phyloP scores from a whole-genome alignment of 2,888 invertebrate species.

The Eristalinus sepulchralis region DNA sequence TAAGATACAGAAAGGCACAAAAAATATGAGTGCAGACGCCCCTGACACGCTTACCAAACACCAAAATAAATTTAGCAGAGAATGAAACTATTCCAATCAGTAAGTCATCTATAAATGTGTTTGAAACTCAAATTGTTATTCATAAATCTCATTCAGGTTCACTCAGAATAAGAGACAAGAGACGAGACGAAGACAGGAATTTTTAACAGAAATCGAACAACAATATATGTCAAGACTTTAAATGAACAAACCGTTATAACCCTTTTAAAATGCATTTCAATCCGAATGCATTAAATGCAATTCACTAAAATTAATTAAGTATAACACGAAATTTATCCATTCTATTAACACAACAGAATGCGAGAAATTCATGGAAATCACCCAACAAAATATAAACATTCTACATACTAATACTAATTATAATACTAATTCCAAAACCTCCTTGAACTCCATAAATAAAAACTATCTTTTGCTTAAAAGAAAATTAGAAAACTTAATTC shows the following conservation, averaged over 20 bases:
- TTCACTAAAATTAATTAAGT: too few relatives aligned
- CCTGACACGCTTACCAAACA: too few relatives aligned
- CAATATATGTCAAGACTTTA: background rate
- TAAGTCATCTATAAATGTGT: background rate
- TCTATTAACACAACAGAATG: constrained; percentile 26
- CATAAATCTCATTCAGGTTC: background rate
- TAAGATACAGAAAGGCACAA: background rate
- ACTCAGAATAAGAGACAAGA: background rate
- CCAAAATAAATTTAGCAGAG: too few relatives aligned
- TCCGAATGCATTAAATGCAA: background rate
- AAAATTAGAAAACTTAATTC: constrained; percentile 13
- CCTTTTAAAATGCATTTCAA: background rate
- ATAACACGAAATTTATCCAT: too few relatives aligned
- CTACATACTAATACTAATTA: constrained; percentile 18
- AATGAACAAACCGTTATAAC: background rate
- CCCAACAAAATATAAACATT: too few relatives aligned
- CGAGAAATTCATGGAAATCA: constrained; percentile 32
- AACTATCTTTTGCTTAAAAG: background rate
- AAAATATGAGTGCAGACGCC: too few relatives aligned
- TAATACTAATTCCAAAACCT: background rate
- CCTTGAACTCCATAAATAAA: constrained; percentile 2
- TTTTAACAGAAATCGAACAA: background rate
- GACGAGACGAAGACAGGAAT: too few relatives aligned
- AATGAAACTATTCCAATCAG: background rate
- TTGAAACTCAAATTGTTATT: constrained; percentile 5